Percentiles rank a stretch among this genome's conserved stretches.
These are phyloP conservation scores for Agapornis canus DNA, from an alignment of 2,797 vertebrate genomes.

Conservation along the genomic window DNA sequence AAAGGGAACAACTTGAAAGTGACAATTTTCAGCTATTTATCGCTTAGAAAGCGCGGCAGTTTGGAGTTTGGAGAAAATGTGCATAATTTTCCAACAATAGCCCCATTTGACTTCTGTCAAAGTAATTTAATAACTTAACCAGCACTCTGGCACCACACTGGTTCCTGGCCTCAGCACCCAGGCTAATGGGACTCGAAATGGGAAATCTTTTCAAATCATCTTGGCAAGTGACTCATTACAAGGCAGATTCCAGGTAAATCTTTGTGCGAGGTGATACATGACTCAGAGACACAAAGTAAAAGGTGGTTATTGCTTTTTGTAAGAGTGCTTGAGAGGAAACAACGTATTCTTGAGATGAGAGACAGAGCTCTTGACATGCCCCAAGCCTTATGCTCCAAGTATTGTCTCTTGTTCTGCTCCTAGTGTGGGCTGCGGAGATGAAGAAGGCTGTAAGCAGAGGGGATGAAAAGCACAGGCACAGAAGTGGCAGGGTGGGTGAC, in stretches of 20 bases:
- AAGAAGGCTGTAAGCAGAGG: background rate
- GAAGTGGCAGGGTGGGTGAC: background rate
- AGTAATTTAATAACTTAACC: slow-evolving; percentile 61
- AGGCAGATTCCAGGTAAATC: slow-evolving; percentile 66
- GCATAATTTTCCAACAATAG: slow-evolving; percentile 59
- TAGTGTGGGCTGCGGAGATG: background rate
- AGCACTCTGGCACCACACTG: slow-evolving; percentile 27
- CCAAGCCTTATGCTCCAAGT: background rate
- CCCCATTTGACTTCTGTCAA: slow-evolving; percentile 60
- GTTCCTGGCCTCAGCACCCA: slow-evolving; percentile 22
- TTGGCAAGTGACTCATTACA: slow-evolving; percentile 46
- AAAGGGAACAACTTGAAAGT: slow-evolving; percentile 45
- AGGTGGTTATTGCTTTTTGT: background rate
- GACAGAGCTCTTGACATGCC: background rate
- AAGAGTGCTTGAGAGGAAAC: slow-evolving; percentile 6
- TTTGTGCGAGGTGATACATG: slow-evolving; percentile 14
- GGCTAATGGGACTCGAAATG: slow-evolving; percentile 47
- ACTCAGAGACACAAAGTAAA: slow-evolving; percentile 17
- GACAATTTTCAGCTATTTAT: slow-evolving; percentile 60
- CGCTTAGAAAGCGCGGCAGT: background rate
- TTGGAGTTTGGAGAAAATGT: slow-evolving; percentile 52
- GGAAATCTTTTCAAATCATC: slow-evolving; percentile 47
- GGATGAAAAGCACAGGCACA: background rate
- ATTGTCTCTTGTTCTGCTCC: background rate
- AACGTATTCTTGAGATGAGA: background rate